Percentiles rank a stretch among this genome's conserved stretches.
phyloP scores from a whole-genome alignment of 1,140 invertebrate genomes.

The Brachionus asplanchnoidis region DNA sequence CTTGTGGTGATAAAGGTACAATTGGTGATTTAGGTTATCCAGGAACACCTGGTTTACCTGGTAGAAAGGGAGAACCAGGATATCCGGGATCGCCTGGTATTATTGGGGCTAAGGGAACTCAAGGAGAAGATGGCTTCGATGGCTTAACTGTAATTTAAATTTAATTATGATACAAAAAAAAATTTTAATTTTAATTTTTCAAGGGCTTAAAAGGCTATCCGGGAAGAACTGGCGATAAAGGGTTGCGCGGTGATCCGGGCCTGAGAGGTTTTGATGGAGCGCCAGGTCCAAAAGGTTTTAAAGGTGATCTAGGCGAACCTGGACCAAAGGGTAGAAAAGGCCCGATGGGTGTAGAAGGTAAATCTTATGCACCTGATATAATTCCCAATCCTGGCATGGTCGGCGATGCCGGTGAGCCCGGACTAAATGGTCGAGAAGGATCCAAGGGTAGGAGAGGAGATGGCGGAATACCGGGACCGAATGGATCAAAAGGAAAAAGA shows the following conservation, averaged over 20 bases:
- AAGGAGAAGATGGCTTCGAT: background rate
- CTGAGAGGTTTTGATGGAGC: background rate
- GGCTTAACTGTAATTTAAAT: background rate
- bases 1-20: background rate
- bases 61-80: background rate
- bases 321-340: background rate
- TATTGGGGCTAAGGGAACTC: background rate
- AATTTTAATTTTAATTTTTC: background rate
- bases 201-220: conserved; percentile 1
- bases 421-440: conserved; percentile 40
- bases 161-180: background rate
- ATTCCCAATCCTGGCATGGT: background rate
- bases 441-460: background rate
- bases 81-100: conserved; percentile 8
- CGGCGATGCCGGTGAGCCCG: conserved; percentile 24
- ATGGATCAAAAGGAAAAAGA: background rate
- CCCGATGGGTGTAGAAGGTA: background rate
- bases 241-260: conserved; percentile 10
- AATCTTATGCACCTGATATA: background rate
- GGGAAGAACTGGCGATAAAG: background rate
- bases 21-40: background rate
- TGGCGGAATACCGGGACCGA: background rate
- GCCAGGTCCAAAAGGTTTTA: background rate
- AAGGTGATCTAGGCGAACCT: background rate
- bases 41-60: background rate